Percentiles rank a stretch among this genome's conserved stretches.
Conservation (phyloP, 2,888 invertebrate species). For the Hirtodrosophila alboralis region DNA sequence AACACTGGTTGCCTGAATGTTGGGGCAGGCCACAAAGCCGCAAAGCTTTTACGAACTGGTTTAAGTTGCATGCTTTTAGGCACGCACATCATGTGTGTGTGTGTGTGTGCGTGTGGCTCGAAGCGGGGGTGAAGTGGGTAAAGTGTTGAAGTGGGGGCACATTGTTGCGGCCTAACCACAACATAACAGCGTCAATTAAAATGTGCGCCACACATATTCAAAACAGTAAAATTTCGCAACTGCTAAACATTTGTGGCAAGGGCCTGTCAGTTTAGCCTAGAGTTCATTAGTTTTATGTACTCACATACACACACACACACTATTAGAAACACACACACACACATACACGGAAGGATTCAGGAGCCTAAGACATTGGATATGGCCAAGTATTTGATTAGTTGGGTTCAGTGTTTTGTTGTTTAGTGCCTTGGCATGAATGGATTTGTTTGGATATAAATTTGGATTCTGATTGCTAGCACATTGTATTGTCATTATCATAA, state of each 20-base stretch:
- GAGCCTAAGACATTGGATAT: background rate
- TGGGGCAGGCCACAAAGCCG: constrained; percentile 49
- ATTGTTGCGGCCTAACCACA: constrained; percentile 75
- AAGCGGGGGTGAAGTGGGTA: background rate
- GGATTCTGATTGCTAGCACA: constrained; percentile 9
- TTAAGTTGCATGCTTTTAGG: constrained; percentile 19
- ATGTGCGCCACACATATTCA: constrained; percentile 40
- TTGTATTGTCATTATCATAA: constrained; percentile 7
- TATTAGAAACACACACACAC: constrained; percentile 2
- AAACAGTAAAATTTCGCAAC: constrained; percentile 32
- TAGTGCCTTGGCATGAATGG: constrained; percentile 15
- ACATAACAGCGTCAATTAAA: constrained; percentile 70
- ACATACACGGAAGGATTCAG: background rate
- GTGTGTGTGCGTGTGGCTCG: background rate
- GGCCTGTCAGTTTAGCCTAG: constrained; percentile 8
- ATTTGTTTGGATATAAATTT: constrained; percentile 12
- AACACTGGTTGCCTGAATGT: constrained; percentile 4
- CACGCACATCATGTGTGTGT: constrained; percentile 1
- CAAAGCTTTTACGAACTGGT: constrained; percentile 48
- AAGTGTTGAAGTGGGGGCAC: constrained; percentile 12
- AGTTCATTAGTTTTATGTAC: constrained; percentile 45
- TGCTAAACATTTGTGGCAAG: constrained; percentile 56
- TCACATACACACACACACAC: constrained; percentile 13
- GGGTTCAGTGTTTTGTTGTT: constrained; percentile 35
- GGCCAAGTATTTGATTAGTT: constrained; percentile 3